A percentile compares a stretch with the other conserved stretches of the same genome.
These are phyloP conservation scores for Tetraodon nigroviridis DNA, from an alignment of 2,113 vertebrate species.

Conservation along the genomic window DNA sequence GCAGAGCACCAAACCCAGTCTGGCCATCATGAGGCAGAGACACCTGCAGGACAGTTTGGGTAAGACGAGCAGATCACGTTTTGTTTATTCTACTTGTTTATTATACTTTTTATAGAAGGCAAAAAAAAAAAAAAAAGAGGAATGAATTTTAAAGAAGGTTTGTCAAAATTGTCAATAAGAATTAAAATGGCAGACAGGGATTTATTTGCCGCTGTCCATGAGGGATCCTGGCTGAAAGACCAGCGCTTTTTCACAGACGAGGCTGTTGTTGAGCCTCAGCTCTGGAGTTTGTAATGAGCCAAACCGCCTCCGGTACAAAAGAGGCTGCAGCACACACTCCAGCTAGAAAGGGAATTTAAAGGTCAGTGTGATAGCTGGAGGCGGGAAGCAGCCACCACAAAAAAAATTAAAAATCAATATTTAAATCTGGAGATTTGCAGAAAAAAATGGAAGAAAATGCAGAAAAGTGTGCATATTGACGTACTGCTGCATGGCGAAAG, in stretches of 20 bases:
- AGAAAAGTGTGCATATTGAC: not conserved
- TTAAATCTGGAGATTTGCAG: slow-evolving; percentile 6
- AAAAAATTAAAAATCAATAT: slow-evolving; percentile 29
- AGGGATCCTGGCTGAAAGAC: not conserved
- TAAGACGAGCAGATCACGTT: slow-evolving; percentile 54
- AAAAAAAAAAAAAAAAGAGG: not conserved
- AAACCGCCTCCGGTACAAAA: not conserved
- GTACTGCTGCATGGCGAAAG: not conserved
- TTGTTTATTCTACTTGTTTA: not conserved
- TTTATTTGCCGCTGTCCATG: not conserved
- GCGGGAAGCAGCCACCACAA: not conserved
- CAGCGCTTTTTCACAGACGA: not conserved
- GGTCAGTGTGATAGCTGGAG: slow-evolving; percentile 11
- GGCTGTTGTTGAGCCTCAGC: slow-evolving; percentile 12
- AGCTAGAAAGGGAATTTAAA: slow-evolving; percentile 18
- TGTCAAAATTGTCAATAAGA: slow-evolving; percentile 18
- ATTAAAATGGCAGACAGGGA: not conserved
- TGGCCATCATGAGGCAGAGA: slow-evolving; percentile 66
- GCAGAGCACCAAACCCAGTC: slow-evolving; percentile 68
- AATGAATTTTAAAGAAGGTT: not conserved
- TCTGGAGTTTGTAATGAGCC: slow-evolving; percentile 32
- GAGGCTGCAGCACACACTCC: not conserved
- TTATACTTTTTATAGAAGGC: too few species aligned
- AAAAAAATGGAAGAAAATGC: not conserved
- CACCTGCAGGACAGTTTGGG: slow-evolving; percentile 73